A percentile compares a stretch with the other conserved stretches of the same genome.
phyloP scores from a whole-genome alignment of 2,888 invertebrate species.

The Baronia brevicornis region DNA sequence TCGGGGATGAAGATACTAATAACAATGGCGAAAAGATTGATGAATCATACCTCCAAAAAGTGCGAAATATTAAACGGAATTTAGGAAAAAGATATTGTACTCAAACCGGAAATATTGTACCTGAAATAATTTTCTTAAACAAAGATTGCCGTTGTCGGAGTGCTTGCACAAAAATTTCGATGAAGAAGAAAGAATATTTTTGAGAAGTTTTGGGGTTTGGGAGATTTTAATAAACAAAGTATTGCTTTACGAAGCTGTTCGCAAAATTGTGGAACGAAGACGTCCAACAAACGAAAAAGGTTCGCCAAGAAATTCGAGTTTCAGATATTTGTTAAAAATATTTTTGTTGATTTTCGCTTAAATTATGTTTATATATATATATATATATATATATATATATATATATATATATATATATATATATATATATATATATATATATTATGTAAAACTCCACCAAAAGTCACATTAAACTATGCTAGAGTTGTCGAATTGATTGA shows the following conservation, averaged over 20 bases:
- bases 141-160: not conserved
- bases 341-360: too few species aligned
- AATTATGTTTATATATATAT: too few species aligned
- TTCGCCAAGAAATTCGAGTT: not conserved
- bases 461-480: too few species aligned
- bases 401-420: too few species aligned
- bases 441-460: too few species aligned
- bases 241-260: not conserved
- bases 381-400: too few species aligned
- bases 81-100: not conserved
- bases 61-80: not conserved
- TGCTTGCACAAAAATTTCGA: not conserved
- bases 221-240: conserved; percentile 1
- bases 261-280: not conserved
- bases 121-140: not conserved
- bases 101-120: not conserved
- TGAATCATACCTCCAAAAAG: not conserved
- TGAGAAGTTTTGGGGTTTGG: conserved; percentile 1
- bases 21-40: not conserved
- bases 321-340: not conserved
- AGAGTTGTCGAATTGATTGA: too few species aligned
- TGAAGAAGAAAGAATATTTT: conserved; percentile 2
- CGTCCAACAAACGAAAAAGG: not conserved
- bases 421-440: too few species aligned
- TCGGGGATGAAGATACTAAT: not conserved